Conservation (phyloP, 2,113 vertebrate genomes). For the Hypanus sabinus region DNA sequence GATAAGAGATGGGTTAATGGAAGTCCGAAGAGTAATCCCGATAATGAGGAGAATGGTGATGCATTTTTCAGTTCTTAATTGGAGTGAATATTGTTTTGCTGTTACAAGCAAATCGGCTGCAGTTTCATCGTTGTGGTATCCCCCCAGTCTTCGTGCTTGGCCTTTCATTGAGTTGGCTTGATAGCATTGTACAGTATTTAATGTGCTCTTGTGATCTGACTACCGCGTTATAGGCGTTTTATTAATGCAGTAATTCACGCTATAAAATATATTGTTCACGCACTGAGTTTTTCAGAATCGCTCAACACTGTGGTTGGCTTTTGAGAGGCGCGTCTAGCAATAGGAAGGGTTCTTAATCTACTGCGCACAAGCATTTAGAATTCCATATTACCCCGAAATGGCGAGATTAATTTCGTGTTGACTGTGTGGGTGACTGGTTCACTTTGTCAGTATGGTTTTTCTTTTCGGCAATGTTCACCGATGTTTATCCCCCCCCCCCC, state of each 20-base stretch:
- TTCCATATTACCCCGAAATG: background rate
- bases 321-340: background rate
- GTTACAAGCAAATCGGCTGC: background rate
- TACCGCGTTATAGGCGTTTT: background rate
- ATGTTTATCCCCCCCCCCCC: too few species aligned
- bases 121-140: too few species aligned
- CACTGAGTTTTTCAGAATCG: background rate
- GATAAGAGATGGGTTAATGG: background rate
- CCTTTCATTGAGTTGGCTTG: background rate
- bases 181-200: background rate
- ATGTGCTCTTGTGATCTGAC: too few species aligned
- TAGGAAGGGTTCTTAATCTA: background rate
- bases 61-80: background rate
- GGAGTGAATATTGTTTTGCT: background rate
- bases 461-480: background rate
- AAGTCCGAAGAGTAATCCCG: background rate
- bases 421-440: background rate
- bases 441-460: background rate
- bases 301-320: background rate
- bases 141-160: background rate
- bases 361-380: background rate
- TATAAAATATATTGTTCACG: background rate
- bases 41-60: background rate
- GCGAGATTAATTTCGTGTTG: background rate
- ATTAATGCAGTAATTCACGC: background rate